Evolutionary conservation across 2,797 vertebrate species (phyloP), one percentile per base, ranked within the genome.

Genomic region (Diplodus puntazzo): DNA sequence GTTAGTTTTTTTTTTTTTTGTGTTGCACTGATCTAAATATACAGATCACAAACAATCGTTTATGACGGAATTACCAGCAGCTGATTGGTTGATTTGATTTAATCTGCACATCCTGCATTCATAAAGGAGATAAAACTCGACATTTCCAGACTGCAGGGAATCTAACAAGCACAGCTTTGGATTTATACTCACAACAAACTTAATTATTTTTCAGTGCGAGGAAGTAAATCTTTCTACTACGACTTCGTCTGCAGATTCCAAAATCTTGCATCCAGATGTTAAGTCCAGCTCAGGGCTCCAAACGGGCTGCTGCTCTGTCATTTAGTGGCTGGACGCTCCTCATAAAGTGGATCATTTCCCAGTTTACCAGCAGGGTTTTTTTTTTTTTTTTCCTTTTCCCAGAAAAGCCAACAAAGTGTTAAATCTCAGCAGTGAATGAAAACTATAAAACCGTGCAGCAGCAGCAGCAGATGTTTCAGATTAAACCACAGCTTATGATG

Each of bases 101-200:
- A 55, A 58, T 78, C 58, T 50, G 42, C 54, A 65, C 39, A 11
- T 67, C 23, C 48, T 70, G 63, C 45, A 42, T 20, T 21, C 20
- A 23, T 57, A 39, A 57, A 27, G 67, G 59, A 70, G 68, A 81
- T 70, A 4, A 55, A 53, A 27, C n/a, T 61, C 11, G 9, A 43
- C 1, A 69, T 68, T 54, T 69, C 39, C 75, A 75, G 20, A 53
- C 68, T n/a, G 68, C 82, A 74, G 49, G 62, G 43, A 77, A 53
- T 66, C 58, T 69, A 50, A 54, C 4, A 69, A 83, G 53, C 78
- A 82, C 71, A 85, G 65, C 49, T 85, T 80, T 82, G 81, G 81
- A 82, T 81, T 79, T 30, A 65, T 45, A 84, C 39, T 71, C 64
- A 66, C 49, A 42, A 12, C 46, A 81, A 76, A 66, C 16, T 14